Evolutionary conservation across 2,888 invertebrate genomes (phyloP), one percentile per base, ranked within the genome.

Genomic region (Punctoribates punctum): DNA sequence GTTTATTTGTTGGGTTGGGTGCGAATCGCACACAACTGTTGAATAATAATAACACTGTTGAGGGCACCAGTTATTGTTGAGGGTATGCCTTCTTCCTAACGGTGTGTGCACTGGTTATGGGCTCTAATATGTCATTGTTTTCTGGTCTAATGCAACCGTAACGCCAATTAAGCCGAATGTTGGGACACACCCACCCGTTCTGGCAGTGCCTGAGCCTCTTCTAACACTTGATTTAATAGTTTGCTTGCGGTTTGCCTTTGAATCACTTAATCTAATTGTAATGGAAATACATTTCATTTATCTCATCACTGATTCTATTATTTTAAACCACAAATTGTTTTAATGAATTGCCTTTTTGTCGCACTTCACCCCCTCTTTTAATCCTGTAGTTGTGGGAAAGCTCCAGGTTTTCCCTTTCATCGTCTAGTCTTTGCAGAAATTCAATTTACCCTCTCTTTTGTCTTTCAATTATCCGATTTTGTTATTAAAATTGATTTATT

Each of bases 61-160:
- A 48, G 20, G 3, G 20, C 2, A 54, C 25, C 15, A 25, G 57
- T 57, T 57, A 25, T 57, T 25, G 57, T 25, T 34, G 34, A 34
- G 34, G 34, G 34, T 8, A 3, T 34, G n/a, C 8, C 34, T 34
- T 51, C 17, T 51, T 51, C 51, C 17, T 20, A 51, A n/a, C 17
- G 51, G n/a, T 51, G 51, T 20, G 20, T n/a, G 20, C 51, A 51
- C 2, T 51, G 51, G 17, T 51, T 51, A 6, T 6, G 11, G 51
- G 3, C 51, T 51, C 34, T 51, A 51, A 34, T 34, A 65, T 65
- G 34, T 65, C 34, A 65, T 65, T 65, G 34, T 65, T 65, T 65
- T 65, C 65, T 65, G 65, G 34, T 65, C 65, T 65, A 65, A 65
- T 65, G 65, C 65, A 17, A 38, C 29, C 65, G 11, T 17, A 65